Evolutionary conservation across 2,113 vertebrate species (phyloP), one percentile per base, ranked within the genome.

Genomic region (Ardeotis arabs): DNA sequence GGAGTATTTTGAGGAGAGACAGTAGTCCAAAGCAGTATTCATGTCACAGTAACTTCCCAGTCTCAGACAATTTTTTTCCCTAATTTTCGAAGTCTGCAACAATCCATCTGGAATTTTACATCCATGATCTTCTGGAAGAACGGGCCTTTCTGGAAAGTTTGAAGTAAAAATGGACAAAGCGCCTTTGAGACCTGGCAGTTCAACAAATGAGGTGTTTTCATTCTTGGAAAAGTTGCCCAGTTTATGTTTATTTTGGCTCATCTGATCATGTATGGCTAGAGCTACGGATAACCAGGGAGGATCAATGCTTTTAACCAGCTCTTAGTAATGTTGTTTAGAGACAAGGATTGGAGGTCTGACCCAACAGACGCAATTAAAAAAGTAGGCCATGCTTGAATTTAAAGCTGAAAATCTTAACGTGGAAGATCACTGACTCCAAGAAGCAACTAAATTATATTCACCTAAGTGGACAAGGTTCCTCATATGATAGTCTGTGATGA

Each of bases 131-230:
- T 79, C 76, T 95, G 87, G 74, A 87, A 95, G 70, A 96, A 91
- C 9, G 0, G 28, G 21, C 37, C 76, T 96, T 91, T 96, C 92
- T 91, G 92, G 91, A 94, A 96, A 96, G 81, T 96, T 69, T 94
- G 87, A 93, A 93, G 70, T 80, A 83, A 81, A 93, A 95, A 63
- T 79, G 96, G 86, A 97, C 96, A 97, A 96, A 95, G 92, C 3
- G 22, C 80, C 95, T 97, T 96, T 97, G 89, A 96, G 91, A 95
- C 92, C 66, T 82, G 50, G 59, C 92, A 70, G 59, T 82, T 95
- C 94, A 95, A 96, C 91, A 95, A 89, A 96, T 95, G 84, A 96
- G 96, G 94, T 95, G 92, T 95, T 97, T 96, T 96, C 70, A 59
- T 76, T 93, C 87, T 95, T 96, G 94, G 90, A 93, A 86, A 91